Percentiles rank a stretch among this genome's conserved stretches.
phyloP scores from a whole-genome alignment of 1,140 invertebrate species.

The Polypedilum pembai region DNA sequence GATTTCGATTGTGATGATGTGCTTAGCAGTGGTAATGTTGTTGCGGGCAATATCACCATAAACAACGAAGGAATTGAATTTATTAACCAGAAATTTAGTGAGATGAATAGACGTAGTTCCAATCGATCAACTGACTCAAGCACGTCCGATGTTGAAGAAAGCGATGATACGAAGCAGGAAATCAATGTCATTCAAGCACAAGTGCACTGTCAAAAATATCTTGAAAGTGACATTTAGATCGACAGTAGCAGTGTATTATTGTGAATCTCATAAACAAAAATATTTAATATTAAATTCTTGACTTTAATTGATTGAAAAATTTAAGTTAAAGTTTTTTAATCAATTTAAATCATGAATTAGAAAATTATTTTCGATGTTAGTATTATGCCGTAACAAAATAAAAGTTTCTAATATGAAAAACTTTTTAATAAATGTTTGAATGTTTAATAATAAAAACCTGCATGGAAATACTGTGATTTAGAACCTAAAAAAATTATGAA shows the following conservation, averaged over 20 bases:
- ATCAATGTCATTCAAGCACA: slow-evolving; percentile 29
- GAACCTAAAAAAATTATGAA: background rate
- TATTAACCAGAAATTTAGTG: slow-evolving; percentile 5
- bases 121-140: slow-evolving; percentile 30
- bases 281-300: too few relatives aligned
- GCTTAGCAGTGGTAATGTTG: background rate
- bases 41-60: background rate
- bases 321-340: background rate
- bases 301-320: too few relatives aligned
- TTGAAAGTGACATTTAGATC: slow-evolving; percentile 28
- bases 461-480: slow-evolving; percentile 15
- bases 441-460: background rate
- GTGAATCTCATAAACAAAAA: too few relatives aligned
- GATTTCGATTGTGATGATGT: background rate
- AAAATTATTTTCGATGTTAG: slow-evolving; percentile 6
- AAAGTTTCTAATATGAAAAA: background rate
- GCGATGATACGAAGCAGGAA: slow-evolving; percentile 28
- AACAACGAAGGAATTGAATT: slow-evolving; percentile 1
- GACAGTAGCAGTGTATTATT: too few relatives aligned
- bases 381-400: background rate
- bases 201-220: slow-evolving; percentile 29
- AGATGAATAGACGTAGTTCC: slow-evolving; percentile 29
- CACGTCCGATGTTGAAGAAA: slow-evolving; percentile 30
- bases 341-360: background rate
- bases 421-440: background rate